These are phyloP conservation scores for Vidua macroura DNA, from an alignment of 2,113 vertebrate genomes.

Conservation along the genomic window DNA sequence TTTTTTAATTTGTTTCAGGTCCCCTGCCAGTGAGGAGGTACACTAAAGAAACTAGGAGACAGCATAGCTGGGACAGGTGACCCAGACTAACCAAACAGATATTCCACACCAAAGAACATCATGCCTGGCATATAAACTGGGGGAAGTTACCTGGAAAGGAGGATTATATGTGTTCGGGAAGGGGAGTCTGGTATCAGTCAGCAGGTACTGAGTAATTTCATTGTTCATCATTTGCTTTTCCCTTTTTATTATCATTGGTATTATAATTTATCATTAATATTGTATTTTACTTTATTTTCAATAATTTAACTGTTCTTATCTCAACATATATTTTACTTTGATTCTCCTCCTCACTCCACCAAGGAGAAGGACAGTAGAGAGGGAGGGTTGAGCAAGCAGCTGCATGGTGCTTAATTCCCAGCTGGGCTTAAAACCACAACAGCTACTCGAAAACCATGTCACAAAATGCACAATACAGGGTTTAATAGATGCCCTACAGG, in stretches of 20 bases:
- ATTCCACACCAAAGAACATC: background rate
- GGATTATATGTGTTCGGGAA: background rate
- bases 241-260: background rate
- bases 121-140: background rate
- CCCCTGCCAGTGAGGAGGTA: background rate
- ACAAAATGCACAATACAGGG: background rate
- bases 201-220: background rate
- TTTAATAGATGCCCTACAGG: background rate
- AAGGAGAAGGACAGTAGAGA: background rate
- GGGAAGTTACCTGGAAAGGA: background rate
- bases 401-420: background rate
- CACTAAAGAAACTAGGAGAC: background rate
- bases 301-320: background rate
- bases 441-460: background rate
- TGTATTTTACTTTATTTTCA: background rate
- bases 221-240: background rate
- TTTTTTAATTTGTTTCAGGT: background rate
- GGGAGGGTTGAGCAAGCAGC: background rate
- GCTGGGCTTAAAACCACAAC: background rate
- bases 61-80: background rate
- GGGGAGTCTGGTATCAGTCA: background rate
- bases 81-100: background rate
- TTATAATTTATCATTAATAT: background rate
- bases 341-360: background rate
- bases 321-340: background rate